Evolutionary conservation across 2,888 invertebrate genomes (phyloP).

Genomic region (Xestia c-nigrum): DNA sequence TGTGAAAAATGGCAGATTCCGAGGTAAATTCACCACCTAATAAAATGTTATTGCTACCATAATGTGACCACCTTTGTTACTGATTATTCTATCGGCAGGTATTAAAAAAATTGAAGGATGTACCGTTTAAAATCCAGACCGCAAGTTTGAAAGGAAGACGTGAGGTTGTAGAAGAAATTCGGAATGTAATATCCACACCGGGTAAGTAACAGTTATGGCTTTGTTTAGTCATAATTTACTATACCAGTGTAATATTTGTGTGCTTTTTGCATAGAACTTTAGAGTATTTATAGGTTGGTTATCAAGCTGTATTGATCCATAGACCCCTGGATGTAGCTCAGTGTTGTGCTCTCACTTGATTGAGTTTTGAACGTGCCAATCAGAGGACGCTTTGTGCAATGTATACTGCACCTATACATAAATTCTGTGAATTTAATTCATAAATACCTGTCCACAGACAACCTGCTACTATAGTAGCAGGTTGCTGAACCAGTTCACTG

Average conservation of each 20-base stretch:
- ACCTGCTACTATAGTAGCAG: constrained; percentile 2
- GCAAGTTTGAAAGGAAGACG: constrained; percentile 93
- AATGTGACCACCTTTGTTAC: constrained; percentile 50
- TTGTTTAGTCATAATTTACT: constrained; percentile 30
- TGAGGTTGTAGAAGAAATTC: constrained; percentile 92
- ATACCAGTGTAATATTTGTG: constrained; percentile 12
- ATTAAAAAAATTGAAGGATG: constrained; percentile 93
- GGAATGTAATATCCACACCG: constrained; percentile 93
- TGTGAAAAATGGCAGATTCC: constrained; percentile 92
- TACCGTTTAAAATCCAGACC: constrained; percentile 93
- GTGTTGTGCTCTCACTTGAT: constrained; percentile 48
- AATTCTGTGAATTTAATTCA: constrained; percentile 27
- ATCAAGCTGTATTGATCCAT: constrained; percentile 70
- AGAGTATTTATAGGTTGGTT: constrained; percentile 64
- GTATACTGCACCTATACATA: constrained; percentile 40
- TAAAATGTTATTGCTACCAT: constrained; percentile 26
- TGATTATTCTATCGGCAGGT: constrained; percentile 86
- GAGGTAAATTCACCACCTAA: constrained; percentile 87
- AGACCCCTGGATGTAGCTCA: constrained; percentile 60
- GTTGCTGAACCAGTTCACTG: neutral
- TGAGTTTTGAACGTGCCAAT: constrained; percentile 44
- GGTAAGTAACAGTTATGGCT: constrained; percentile 85
- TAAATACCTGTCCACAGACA: constrained; percentile 27
- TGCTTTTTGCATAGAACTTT: constrained; percentile 15
- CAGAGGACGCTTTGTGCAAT: constrained; percentile 49